Evolutionary conservation across 2,797 vertebrate genomes (phyloP).

Genomic region (Crocidura indochinensis): DNA sequence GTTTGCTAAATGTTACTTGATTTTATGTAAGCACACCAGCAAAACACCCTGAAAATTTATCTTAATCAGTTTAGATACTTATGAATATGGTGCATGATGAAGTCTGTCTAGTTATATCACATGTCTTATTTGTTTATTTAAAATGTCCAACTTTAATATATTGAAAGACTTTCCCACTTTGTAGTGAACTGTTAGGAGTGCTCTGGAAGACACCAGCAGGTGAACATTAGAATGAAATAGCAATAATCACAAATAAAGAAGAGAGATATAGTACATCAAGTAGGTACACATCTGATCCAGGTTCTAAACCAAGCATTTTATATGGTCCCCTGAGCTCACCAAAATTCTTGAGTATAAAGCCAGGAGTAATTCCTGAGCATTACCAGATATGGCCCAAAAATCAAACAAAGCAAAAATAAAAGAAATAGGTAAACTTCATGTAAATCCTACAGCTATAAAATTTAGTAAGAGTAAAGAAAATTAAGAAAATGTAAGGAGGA

Average conservation of each 20-base stretch:
- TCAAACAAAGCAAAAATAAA: too few species aligned
- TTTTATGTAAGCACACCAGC: constrained; percentile 49
- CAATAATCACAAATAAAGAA: constrained; percentile 22
- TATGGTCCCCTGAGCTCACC: too few species aligned
- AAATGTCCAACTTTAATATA: constrained; percentile 33
- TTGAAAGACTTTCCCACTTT: neutral
- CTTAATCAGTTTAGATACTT: constrained; percentile 35
- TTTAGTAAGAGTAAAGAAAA: too few species aligned
- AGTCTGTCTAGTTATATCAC: constrained; percentile 24
- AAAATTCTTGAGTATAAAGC: too few species aligned
- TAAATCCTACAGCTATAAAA: too few species aligned
- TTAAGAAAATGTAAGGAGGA: too few species aligned
- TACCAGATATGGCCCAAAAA: too few species aligned
- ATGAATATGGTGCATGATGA: constrained; percentile 25
- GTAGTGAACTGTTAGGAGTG: neutral
- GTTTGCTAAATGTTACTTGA: neutral
- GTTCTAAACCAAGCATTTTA: too few species aligned
- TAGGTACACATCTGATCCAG: too few species aligned
- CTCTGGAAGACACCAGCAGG: constrained; percentile 32
- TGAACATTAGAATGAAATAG: constrained; percentile 9
- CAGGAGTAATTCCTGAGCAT: too few species aligned
- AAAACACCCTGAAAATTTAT: constrained; percentile 9
- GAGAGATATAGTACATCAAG: too few species aligned
- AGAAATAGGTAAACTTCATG: too few species aligned
- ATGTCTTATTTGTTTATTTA: constrained; percentile 56